Conservation (phyloP, 2,113 vertebrate species). For the Pedetes capensis region DNA sequence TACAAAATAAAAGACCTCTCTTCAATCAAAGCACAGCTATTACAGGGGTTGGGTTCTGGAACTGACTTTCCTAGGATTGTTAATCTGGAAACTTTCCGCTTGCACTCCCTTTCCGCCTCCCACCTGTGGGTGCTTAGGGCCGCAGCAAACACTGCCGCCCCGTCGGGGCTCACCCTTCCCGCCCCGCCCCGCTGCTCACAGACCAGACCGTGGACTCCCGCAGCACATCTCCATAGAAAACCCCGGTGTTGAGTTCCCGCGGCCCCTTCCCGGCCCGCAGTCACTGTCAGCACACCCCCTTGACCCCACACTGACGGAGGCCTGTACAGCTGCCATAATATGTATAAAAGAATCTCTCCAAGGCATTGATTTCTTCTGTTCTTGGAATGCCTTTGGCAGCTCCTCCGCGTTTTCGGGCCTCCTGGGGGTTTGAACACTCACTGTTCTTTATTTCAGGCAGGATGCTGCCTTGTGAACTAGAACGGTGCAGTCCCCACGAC, state of each 20-base stretch:
- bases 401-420: not conserved
- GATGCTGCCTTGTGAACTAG: not conserved
- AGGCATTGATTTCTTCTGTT: not conserved
- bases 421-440: not conserved
- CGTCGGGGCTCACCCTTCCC: no score
- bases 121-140: accelerated
- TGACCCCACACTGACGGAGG: not conserved
- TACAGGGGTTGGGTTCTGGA: not conserved
- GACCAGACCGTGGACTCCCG: not conserved
- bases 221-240: accelerated
- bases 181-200: no score
- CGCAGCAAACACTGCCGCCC: no score
- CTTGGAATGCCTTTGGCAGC: constrained; percentile 2
- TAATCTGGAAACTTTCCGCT: not conserved
- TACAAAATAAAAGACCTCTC: no score
- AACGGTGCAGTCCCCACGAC: not conserved
- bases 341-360: not conserved
- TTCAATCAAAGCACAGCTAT: not conserved
- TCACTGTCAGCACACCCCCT: accelerated
- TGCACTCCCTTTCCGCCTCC: not conserved
- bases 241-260: accelerated
- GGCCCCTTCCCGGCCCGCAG: accelerated
- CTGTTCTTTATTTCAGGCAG: not conserved
- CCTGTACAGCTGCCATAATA: not conserved
- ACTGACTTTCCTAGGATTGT: accelerated